phyloP scores from a whole-genome alignment of 1,140 invertebrate species.

The Sycophaga agraensis region DNA sequence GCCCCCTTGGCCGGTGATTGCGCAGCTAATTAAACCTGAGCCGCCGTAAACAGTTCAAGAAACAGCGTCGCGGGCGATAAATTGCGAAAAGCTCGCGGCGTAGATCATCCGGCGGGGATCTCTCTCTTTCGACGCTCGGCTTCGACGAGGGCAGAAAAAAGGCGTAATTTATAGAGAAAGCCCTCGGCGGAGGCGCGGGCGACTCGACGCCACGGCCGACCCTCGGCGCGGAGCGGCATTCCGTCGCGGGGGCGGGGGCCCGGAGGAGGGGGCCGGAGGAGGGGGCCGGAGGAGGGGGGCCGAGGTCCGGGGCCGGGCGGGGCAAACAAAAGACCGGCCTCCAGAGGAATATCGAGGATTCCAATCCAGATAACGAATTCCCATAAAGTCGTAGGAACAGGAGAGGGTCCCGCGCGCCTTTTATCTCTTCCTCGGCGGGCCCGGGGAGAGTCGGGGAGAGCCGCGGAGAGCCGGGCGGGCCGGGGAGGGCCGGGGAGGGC shows the following conservation, averaged over 20 bases:
- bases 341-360: conserved; percentile 14
- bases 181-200: neutral
- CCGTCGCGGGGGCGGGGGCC: neutral
- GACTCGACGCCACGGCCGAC: neutral
- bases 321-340: neutral
- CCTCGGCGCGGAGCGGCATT: conserved; percentile 7
- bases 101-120: no score
- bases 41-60: no score
- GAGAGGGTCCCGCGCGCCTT: neutral
- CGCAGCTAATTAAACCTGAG: no score
- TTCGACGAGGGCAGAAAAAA: neutral
- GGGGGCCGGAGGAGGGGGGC: neutral
- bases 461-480: neutral
- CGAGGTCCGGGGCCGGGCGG: neutral
- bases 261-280: neutral
- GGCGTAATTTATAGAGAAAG: conserved; percentile 20
- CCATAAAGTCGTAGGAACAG: conserved; percentile 28
- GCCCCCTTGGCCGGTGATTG: no score
- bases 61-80: no score
- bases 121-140: neutral
- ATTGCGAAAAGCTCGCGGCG: no score
- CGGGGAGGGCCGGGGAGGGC: neutral
- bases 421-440: conserved; percentile 5
- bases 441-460: neutral
- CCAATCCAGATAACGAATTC: conserved; percentile 32